Evolutionary conservation across 2,888 invertebrate species (phyloP).

Genomic region (Boloria euphrosyne): DNA sequence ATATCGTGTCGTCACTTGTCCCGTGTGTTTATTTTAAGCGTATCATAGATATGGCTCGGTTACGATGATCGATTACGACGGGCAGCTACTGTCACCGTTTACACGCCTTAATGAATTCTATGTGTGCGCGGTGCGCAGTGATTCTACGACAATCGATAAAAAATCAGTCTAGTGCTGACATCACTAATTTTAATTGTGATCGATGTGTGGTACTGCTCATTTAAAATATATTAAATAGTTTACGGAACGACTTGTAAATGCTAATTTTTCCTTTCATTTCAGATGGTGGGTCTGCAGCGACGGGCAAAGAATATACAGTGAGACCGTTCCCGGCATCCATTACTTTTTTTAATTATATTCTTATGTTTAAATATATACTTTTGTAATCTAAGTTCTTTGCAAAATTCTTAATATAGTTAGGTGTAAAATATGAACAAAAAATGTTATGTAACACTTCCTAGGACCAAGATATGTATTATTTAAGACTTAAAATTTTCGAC

Average conservation of each 20-base stretch:
- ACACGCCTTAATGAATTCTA: conserved; percentile 59
- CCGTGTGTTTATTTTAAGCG: conserved; percentile 60
- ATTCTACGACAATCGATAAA: conserved; percentile 62
- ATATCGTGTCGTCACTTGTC: conserved; percentile 66
- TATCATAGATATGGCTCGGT: conserved; percentile 52
- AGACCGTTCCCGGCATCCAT: not conserved
- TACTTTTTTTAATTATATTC: conserved; percentile 2
- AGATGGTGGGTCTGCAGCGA: conserved; percentile 36
- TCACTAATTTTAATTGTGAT: conserved; percentile 63
- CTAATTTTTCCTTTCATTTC: conserved; percentile 42
- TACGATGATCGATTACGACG: conserved; percentile 72
- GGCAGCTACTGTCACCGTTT: conserved; percentile 55
- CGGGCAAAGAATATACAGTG: not conserved
- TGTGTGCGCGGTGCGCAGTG: conserved; percentile 49
- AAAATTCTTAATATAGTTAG: not conserved
- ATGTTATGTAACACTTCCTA: too few relatives aligned
- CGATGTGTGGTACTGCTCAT: conserved; percentile 49
- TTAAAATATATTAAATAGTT: conserved; percentile 23
- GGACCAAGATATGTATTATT: too few relatives aligned
- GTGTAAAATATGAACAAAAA: too few relatives aligned
- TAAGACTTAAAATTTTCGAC: not conserved
- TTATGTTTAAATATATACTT: not conserved
- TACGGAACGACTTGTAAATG: conserved; percentile 30
- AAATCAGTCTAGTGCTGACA: conserved; percentile 56
- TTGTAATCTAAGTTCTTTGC: not conserved